Percentiles rank a stretch among this genome's conserved stretches.
phyloP scores from a whole-genome alignment of 2,797 vertebrate genomes.

The Nannoperca australis region DNA sequence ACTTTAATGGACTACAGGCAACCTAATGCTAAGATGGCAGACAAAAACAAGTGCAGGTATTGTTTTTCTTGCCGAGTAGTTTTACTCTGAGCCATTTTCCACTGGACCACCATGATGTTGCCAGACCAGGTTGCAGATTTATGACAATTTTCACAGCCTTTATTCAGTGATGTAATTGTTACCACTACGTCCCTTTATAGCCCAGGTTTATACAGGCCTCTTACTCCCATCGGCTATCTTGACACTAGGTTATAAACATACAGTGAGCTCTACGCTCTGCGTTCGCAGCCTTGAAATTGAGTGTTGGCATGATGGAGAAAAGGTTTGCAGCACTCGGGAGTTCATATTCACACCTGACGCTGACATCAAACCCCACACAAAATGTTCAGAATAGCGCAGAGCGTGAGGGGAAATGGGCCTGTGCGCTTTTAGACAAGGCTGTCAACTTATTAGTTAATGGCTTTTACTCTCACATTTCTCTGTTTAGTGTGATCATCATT shows the following conservation, averaged over 20 bases:
- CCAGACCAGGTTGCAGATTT: conserved; percentile 46
- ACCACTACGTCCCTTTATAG: conserved; percentile 41
- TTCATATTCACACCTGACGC: conserved; percentile 25
- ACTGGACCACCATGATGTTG: conserved; percentile 4
- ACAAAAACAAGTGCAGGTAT: background rate
- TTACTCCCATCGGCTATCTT: conserved; percentile 31
- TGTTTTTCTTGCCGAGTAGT: background rate
- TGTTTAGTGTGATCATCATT: background rate
- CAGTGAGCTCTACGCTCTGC: conserved; percentile 15
- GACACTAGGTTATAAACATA: conserved; percentile 31
- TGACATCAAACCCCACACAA: conserved; percentile 47
- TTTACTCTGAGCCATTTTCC: conserved; percentile 20
- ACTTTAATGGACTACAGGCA: background rate
- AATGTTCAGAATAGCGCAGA: conserved; percentile 49
- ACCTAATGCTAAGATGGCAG: no score
- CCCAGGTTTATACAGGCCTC: conserved; percentile 41
- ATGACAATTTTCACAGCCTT: conserved; percentile 47
- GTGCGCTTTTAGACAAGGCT: conserved; percentile 23
- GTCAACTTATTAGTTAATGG: conserved; percentile 37
- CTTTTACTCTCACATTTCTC: conserved; percentile 2
- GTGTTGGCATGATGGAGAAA: conserved; percentile 59
- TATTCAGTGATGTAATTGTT: conserved; percentile 53
- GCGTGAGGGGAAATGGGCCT: conserved; percentile 38
- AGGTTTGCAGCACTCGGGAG: conserved; percentile 39
- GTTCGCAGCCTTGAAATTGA: conserved; percentile 28